Base-by-base conservation (phyloP, 1,140 invertebrate species). In the Coenobita brevimanus region DNA sequence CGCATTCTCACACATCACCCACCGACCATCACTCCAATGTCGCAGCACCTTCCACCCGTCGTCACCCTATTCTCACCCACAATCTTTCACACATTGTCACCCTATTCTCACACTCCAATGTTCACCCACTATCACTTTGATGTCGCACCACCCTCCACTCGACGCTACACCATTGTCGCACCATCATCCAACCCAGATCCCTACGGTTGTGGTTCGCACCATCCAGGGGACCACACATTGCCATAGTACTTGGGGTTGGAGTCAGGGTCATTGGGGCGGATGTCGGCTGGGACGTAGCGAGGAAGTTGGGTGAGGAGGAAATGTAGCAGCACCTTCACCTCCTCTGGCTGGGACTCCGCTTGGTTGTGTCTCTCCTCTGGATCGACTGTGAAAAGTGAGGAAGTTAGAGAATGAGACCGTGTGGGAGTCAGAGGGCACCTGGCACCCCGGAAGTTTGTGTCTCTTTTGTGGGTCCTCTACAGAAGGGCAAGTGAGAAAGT, bases 191-290 rank as follows among this genome's bases (percentile, higher is more conserved):
- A n/a, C n/a, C n/a, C n/a, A n/a, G n/a, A n/a, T n/a, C n/a, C n/a
- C n/a, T n/a, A n/a, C n/a, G n/a, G n/a, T n/a, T n/a, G n/a, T n/a
- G 17, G 30, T 2, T 69, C 3, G 50, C 84, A 87, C 84, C 84
- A 87, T 24, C 84, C 84, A 8, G 84, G 84, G 27, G 62, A 46
- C 84, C 84, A 87, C 10, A 71, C 41, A 17, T 71, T 73, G 24
- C 43, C 30, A 17, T 21, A 87, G 76, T 73, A 15, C 0, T 17
- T 2, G 1, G 84, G 84, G 30, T 87, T 38, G 30, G 41, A 60
- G 1, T 10, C 24, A 4, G 60, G 76, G 43, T 60, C 50, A 17
- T 81, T 24, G 2, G 62, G 43, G 4, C 33, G 76, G 10, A 81
- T 15, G 64, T 87, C 84, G 17, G 84, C 76, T 0, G 60, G 38